Evolutionary conservation across 2,888 invertebrate genomes (phyloP), one percentile per base, ranked within the genome.

Genomic region (Bimastos eiseni): DNA sequence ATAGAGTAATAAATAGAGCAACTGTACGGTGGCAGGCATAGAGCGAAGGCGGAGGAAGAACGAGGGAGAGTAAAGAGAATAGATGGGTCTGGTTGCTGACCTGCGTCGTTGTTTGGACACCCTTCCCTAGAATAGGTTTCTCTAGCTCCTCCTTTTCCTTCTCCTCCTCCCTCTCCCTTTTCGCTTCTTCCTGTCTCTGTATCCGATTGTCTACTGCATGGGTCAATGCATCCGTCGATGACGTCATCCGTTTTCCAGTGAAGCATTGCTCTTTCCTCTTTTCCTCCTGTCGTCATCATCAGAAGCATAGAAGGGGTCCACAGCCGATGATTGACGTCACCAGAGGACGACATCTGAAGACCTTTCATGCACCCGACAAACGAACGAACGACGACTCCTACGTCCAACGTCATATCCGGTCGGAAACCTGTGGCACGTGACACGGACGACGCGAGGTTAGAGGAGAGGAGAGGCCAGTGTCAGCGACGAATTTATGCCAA

Each of bases 361-460:
- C 86, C 36, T 36, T 37, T 37, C 17, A 86, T 86, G 86, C 86
- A 86, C 3, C 86, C 86, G 86, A 86, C 86, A 24, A 86, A 86
- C 34, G 34, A 13, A 84, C 84, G 24, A 8, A 15, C 19, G 86
- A 30, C 11, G 17, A 2, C 34, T 33, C 84, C 15, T 84, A 33
- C 5, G 3, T 37, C 86, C 36, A 37, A 86, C 70, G 70, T 70
- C 70, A 70, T n/a, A 70, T 70, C 70, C 70, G 70, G 70, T 70
- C 70, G 70, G 70, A n/a, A n/a, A 70, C 70, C 70, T 70, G n/a
- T n/a, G n/a, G 30, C 70, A 70, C 70, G n/a, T 30, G 49, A 49
- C 49, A 49, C 30, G 8, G 30, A 70, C n/a, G 19, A n/a, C 70
- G n/a, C n/a, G 70, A 70, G 70, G 70, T 70, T n/a, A 70, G 70